Evolutionary conservation across 1,140 invertebrate genomes (phyloP).

Genomic region (Neotoxoptera formosana): DNA sequence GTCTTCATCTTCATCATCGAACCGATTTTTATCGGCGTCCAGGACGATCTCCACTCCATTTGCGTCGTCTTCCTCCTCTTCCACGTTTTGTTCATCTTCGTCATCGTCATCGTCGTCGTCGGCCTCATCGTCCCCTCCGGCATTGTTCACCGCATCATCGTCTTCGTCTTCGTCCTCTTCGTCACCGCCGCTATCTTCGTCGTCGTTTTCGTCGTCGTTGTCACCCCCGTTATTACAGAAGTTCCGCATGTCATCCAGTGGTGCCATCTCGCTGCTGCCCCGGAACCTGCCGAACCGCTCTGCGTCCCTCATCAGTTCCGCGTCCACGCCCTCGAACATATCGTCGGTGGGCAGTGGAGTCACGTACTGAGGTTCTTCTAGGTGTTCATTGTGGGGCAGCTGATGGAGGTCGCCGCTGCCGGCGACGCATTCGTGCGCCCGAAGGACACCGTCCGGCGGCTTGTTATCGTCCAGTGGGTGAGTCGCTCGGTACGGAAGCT

Average conservation of each 20-base stretch:
- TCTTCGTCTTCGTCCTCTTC: neutral
- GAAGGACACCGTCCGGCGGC: neutral
- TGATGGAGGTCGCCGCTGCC: neutral
- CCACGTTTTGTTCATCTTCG: neutral
- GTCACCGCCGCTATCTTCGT: neutral
- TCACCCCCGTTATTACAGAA: neutral
- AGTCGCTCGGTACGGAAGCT: neutral
- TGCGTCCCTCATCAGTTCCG: slow-evolving; percentile 22
- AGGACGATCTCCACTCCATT: neutral
- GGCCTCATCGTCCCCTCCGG: neutral
- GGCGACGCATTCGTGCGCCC: neutral
- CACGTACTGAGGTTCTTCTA: slow-evolving; percentile 40
- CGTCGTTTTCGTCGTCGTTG: neutral
- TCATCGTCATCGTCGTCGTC: neutral
- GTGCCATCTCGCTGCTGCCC: no score
- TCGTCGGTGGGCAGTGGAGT: slow-evolving; percentile 40
- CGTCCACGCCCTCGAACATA: slow-evolving; percentile 15
- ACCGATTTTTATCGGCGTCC: slow-evolving; percentile 1
- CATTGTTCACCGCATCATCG: neutral
- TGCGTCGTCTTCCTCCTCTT: slow-evolving; percentile 17
- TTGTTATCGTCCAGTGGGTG: neutral
- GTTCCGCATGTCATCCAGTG: neutral
- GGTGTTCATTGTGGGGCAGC: neutral
- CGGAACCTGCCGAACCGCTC: neutral
- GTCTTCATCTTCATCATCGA: slow-evolving; percentile 27